Conservation (phyloP, 2,113 vertebrate genomes). For the Hirundichthys speculiger region DNA sequence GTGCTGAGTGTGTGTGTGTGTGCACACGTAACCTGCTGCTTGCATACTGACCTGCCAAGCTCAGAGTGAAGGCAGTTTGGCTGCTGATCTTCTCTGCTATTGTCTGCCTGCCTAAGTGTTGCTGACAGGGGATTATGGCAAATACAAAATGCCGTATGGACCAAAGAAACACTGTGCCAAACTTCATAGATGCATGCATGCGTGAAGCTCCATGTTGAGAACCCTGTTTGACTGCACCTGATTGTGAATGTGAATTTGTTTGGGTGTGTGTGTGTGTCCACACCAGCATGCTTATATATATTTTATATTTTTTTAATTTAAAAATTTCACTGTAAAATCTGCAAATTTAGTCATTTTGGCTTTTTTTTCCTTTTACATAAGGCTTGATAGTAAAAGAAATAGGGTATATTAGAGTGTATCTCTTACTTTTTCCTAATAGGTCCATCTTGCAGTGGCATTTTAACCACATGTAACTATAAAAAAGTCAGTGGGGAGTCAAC, state of each 20-base stretch:
- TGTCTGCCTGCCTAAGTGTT: constrained; percentile 79
- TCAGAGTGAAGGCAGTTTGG: constrained; percentile 72
- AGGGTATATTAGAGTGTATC: too few relatives aligned
- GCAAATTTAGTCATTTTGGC: too few relatives aligned
- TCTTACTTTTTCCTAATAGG: too few relatives aligned
- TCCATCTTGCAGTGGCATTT: too few relatives aligned
- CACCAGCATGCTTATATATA: neutral
- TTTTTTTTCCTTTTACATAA: too few relatives aligned
- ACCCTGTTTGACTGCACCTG: constrained; percentile 47
- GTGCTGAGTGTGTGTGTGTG: constrained; percentile 56
- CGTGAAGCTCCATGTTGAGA: constrained; percentile 63
- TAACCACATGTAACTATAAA: too few relatives aligned
- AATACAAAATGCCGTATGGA: constrained; percentile 78
- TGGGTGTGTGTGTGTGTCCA: neutral
- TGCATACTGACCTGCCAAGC: constrained; percentile 80
- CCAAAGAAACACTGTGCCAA: constrained; percentile 71
- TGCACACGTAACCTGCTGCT: constrained; percentile 83
- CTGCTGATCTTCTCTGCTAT: constrained; percentile 72
- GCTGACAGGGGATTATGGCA: constrained; percentile 79
- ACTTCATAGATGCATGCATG: constrained; percentile 71
- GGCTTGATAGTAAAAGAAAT: too few relatives aligned
- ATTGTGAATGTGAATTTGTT: constrained; percentile 14
- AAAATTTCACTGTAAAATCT: too few relatives aligned
- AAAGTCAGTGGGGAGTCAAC: too few relatives aligned
- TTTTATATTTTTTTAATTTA: too few relatives aligned